phyloP scores from a whole-genome alignment of 2,797 vertebrate genomes.

The Neoniphon sammara region DNA sequence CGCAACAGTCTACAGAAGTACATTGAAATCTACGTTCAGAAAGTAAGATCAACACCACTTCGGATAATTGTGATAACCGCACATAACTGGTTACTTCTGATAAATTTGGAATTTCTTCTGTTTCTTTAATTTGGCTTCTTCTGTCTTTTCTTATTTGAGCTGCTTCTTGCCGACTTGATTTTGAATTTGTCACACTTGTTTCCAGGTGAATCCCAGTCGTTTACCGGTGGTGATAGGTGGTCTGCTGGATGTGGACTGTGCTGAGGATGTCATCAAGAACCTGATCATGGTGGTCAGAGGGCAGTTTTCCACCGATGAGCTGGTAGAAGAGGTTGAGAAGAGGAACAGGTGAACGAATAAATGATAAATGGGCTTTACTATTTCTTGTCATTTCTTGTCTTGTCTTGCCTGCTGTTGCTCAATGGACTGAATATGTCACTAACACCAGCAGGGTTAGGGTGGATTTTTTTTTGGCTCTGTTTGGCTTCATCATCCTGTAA shows the following conservation, averaged over 20 bases:
- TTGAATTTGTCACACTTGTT: not conserved
- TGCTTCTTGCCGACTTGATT: not conserved
- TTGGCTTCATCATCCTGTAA: no score
- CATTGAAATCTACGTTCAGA: conserved; percentile 97
- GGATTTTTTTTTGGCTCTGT: no score
- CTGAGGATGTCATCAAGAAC: conserved; percentile 88
- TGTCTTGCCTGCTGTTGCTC: not conserved
- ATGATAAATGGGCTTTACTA: not conserved
- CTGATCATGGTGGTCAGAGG: conserved; percentile 90
- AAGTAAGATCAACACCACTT: conserved; percentile 80
- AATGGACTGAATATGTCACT: not conserved
- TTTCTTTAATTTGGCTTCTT: no score
- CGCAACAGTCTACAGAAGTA: conserved; percentile 97
- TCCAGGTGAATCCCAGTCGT: conserved; percentile 90
- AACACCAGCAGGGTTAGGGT: not conserved
- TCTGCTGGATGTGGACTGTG: conserved; percentile 92
- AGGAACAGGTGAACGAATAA: conserved; percentile 86
- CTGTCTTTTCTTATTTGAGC: not conserved
- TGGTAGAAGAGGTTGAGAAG: conserved; percentile 94
- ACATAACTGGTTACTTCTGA: not conserved
- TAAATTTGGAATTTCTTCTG: not conserved
- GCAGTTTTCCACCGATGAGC: conserved; percentile 90
- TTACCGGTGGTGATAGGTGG: conserved; percentile 93
- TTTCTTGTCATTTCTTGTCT: not conserved
- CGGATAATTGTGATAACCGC: not conserved